Base-by-base conservation (phyloP, 2,888 invertebrate genomes). In the Bhutanitis thaidina region DNA sequence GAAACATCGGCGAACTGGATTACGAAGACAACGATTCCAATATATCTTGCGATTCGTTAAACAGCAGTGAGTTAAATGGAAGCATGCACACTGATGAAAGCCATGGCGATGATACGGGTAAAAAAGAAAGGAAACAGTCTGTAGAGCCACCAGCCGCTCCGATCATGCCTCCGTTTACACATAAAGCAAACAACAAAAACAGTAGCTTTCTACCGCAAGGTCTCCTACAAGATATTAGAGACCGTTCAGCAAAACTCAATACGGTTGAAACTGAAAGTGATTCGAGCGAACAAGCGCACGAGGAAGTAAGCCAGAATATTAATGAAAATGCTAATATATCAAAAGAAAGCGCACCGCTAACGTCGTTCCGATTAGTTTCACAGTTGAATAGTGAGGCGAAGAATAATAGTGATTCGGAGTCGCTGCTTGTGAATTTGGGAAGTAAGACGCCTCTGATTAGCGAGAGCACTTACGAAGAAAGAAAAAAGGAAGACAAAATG, bases 41-140 rank as follows among this genome's bases (percentile, higher is more conserved):
- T 67, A 91, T 95, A 68, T 95, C 95, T 71, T 95, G 94, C 77
- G 96, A 96, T 76, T 96, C 95, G 29, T 80, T 96, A 60, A 95
- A 95, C 76, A 93, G 93, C 64, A 92, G 92, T 58, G 94, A 95
- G 72, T 76, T 93, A 65, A 91, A 90, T 67, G 87, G 87, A 65
- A 88, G 85, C 72, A 79, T 86, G 70, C 83, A 86, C 62, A 76
- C 83, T 53, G 89, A 90, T 64, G 90, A 90, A 80, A 88, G 79
- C 74, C 80, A 80, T 65, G 68, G 71, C 62, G 85, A 82, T 68
- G 82, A 80, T 58, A 64, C 61, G 37, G 62, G 64, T 63, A 87
- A 85, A 78, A 80, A 83, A 69, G 83, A 83, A 74, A 84, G 80
- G 64, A 78, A 73, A 70, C 69, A 72, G 54, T 59, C 60, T 62